These are phyloP conservation scores for Decapterus maruadsi DNA, from an alignment of 2,797 vertebrate genomes.

Conservation along the genomic window DNA sequence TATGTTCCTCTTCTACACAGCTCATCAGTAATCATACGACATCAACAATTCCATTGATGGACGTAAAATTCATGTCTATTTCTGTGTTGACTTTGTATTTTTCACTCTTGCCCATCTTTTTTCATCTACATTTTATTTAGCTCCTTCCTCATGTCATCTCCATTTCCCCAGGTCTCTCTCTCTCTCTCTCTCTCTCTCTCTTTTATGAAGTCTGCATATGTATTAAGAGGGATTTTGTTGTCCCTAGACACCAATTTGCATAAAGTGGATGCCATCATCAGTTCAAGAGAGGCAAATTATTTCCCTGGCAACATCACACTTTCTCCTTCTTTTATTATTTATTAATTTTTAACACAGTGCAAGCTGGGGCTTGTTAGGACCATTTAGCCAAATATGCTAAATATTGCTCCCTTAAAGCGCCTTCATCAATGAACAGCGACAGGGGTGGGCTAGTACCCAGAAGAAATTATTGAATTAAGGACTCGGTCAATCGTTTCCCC, in stretches of 20 bases:
- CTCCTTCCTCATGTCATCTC: slow-evolving; percentile 16
- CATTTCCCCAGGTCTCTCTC: slow-evolving; percentile 10
- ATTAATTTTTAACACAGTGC: slow-evolving; percentile 90
- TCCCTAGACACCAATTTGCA: slow-evolving; percentile 99
- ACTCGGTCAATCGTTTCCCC: slow-evolving; percentile 89
- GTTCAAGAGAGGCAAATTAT: slow-evolving; percentile 99
- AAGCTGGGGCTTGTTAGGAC: slow-evolving; percentile 95
- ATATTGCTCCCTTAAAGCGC: slow-evolving; percentile 91
- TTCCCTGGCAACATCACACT: slow-evolving; percentile 96
- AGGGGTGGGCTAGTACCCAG: slow-evolving; percentile 58
- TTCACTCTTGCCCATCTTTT: slow-evolving; percentile 73
- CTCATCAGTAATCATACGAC: slow-evolving; percentile 86
- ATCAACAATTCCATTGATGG: slow-evolving; percentile 78
- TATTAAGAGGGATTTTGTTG: slow-evolving; percentile 98
- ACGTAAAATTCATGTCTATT: slow-evolving; percentile 88
- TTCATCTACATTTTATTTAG: slow-evolving; percentile 12
- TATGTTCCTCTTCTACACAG: too few species aligned
- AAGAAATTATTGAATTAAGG: slow-evolving; percentile 89
- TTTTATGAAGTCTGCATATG: slow-evolving; percentile 96
- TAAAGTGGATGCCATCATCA: slow-evolving; percentile 99
- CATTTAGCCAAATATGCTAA: slow-evolving; percentile 98
- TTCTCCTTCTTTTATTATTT: slow-evolving; percentile 89
- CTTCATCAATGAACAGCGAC: slow-evolving; percentile 89
- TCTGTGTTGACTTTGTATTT: slow-evolving; percentile 91
- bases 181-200: slow-evolving; percentile 28